A percentile compares a stretch with the other conserved stretches of the same genome.
Evolutionary conservation across 2,113 vertebrate species (phyloP).

Genomic region (Lathamus discolor): DNA sequence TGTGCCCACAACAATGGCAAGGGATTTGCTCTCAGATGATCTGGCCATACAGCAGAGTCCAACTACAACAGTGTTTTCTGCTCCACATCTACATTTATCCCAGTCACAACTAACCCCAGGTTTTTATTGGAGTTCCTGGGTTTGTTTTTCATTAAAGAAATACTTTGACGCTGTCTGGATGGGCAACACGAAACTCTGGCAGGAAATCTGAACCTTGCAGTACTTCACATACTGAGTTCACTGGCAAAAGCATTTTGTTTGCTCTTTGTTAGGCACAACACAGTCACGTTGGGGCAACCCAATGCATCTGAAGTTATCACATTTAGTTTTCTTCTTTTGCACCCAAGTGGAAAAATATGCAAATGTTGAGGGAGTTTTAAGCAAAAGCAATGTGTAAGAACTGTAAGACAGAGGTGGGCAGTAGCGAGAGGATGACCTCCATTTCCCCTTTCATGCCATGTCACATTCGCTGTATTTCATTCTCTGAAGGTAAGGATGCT

Average conservation of each 20-base stretch:
- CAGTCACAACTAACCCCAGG: background rate
- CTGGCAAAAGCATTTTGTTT: background rate
- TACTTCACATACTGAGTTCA: background rate
- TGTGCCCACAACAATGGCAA: background rate
- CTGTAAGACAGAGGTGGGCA: background rate
- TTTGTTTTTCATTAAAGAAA: constrained; percentile 12
- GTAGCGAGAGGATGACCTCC: rapidly evolving
- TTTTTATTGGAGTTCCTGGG: background rate
- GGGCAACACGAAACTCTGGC: background rate
- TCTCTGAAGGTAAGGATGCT: background rate
- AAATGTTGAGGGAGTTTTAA: background rate
- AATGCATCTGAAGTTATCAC: background rate
- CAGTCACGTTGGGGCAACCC: rapidly evolving
- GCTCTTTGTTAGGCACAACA: background rate
- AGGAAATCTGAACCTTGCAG: background rate
- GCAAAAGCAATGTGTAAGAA: background rate
- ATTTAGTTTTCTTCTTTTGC: background rate
- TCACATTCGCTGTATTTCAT: background rate
- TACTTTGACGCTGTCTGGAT: background rate
- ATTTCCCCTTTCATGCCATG: background rate
- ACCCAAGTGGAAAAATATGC: background rate
- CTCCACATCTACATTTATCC: background rate
- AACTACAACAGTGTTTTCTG: background rate
- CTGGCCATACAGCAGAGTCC: background rate
- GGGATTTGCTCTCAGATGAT: constrained; percentile 32